These are phyloP conservation scores for Castor canadensis DNA, from an alignment of 2,113 vertebrate species.

Conservation along the genomic window DNA sequence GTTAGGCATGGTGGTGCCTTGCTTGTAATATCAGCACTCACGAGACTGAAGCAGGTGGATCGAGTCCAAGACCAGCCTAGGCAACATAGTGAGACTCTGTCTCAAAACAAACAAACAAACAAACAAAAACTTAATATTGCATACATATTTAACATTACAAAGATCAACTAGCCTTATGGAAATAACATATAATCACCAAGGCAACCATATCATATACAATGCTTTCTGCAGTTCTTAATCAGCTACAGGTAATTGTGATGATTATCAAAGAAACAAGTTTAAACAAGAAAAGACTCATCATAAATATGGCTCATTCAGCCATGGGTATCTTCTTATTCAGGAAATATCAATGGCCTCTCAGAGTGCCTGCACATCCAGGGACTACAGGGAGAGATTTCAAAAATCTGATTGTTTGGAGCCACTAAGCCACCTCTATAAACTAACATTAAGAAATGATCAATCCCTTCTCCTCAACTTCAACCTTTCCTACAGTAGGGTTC, in stretches of 20 bases:
- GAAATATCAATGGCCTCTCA: not conserved
- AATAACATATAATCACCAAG: not conserved
- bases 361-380: not conserved
- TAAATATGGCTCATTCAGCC: not conserved
- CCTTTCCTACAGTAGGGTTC: not conserved
- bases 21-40: not conserved
- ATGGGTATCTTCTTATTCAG: not conserved
- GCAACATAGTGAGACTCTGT: not conserved
- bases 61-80: not conserved
- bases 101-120: not conserved
- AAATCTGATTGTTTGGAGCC: not conserved
- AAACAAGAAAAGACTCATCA: not conserved
- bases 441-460: constrained; percentile 10
- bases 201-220: not conserved
- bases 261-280: not conserved
- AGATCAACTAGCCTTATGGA: not conserved
- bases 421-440: not conserved
- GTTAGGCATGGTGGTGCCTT: not conserved
- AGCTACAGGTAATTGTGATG: not conserved
- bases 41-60: not conserved
- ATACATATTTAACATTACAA: not conserved
- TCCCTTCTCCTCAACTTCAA: not conserved
- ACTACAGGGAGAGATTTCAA: not conserved
- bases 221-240: not conserved
- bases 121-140: not conserved